A percentile compares a stretch with the other conserved stretches of the same genome.
Conservation (phyloP, 2,888 invertebrate species). For the Cheilosia soror region DNA sequence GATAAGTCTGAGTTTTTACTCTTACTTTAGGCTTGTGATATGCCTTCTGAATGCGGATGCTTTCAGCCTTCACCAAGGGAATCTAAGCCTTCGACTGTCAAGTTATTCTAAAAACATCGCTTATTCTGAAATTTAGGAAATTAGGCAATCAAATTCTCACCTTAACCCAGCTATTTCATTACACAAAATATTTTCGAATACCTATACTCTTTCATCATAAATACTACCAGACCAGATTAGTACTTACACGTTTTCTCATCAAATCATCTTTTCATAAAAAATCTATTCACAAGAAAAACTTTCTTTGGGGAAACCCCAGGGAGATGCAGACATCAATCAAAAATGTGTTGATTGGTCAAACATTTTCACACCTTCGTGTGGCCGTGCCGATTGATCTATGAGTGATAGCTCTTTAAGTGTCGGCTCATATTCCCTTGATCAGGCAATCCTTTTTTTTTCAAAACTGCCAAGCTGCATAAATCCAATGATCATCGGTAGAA, state of each 20-base stretch:
- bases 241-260: slow-evolving; percentile 1
- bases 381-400: slow-evolving; percentile 29
- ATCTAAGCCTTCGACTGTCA: too few relatives aligned
- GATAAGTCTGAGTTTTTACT: too few relatives aligned
- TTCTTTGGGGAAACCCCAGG: background rate
- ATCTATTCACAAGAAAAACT: slow-evolving; percentile 6
- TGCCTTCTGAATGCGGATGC: too few relatives aligned
- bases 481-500: slow-evolving; percentile 34
- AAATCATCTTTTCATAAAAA: slow-evolving; percentile 16
- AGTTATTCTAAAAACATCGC: too few relatives aligned
- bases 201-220: background rate
- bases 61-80: too few relatives aligned
- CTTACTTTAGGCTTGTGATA: too few relatives aligned
- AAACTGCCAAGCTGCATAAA: slow-evolving; percentile 37
- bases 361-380: slow-evolving; percentile 27
- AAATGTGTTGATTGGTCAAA: slow-evolving; percentile 59
- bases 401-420: slow-evolving; percentile 40
- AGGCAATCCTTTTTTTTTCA: slow-evolving; percentile 24
- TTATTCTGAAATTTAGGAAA: too few relatives aligned
- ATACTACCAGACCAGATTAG: background rate
- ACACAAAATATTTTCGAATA: too few relatives aligned
- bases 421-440: slow-evolving; percentile 29
- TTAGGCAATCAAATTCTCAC: too few relatives aligned
- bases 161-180: too few relatives aligned
- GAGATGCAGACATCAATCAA: slow-evolving; percentile 34